phyloP scores from a whole-genome alignment of 2,888 invertebrate species.

The Allacma fusca region DNA sequence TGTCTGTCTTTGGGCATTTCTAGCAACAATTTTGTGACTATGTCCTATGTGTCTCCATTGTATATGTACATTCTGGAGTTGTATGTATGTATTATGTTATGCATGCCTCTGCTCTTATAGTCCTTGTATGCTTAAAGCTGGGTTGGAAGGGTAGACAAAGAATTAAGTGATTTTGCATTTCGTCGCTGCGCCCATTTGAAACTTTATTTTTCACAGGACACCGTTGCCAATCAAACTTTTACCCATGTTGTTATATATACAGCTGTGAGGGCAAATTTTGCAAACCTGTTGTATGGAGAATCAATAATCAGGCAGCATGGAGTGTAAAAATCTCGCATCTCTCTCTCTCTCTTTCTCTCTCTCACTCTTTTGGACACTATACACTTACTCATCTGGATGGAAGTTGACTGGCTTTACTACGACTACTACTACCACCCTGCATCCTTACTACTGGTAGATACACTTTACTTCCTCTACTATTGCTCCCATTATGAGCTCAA shows the following conservation, averaged over 20 bases:
- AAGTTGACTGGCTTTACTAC: too few relatives aligned
- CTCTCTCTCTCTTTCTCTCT: conserved; percentile 39
- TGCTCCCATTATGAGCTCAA: too few relatives aligned
- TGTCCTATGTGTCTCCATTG: too few relatives aligned
- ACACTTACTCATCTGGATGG: conserved; percentile 43
- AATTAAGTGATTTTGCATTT: conserved; percentile 43
- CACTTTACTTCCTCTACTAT: too few relatives aligned
- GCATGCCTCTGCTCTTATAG: too few relatives aligned
- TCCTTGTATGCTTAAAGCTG: background rate
- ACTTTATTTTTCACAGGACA: conserved; percentile 42
- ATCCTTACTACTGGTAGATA: background rate
- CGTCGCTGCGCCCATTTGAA: conserved; percentile 38
- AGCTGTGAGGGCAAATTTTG: conserved; percentile 43
- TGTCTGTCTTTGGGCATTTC: too few relatives aligned
- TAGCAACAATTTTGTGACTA: too few relatives aligned
- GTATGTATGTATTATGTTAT: too few relatives aligned
- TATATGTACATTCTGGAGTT: too few relatives aligned
- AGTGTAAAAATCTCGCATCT: conserved; percentile 45
- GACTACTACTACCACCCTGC: too few relatives aligned
- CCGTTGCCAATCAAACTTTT: conserved; percentile 44
- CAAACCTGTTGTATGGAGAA: conserved; percentile 48
- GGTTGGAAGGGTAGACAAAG: conserved; percentile 18
- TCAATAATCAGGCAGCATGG: conserved; percentile 46
- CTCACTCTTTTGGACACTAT: conserved; percentile 23
- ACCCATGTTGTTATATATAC: conserved; percentile 21